phyloP scores from a whole-genome alignment of 2,113 vertebrate species.

The Lophotis ruficrista region DNA sequence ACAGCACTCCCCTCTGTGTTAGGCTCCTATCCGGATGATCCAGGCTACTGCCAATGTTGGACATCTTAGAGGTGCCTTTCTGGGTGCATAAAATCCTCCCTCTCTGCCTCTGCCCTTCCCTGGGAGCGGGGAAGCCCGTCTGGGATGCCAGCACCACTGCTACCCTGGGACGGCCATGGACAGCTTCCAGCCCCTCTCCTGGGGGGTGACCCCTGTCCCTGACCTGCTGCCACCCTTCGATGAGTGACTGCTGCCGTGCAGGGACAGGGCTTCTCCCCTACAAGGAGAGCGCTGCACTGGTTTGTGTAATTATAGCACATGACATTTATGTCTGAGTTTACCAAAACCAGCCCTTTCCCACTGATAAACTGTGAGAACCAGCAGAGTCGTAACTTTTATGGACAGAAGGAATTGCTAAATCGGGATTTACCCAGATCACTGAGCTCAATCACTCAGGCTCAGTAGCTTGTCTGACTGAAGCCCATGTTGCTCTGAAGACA shows the following conservation, averaged over 20 bases:
- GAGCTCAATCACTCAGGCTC: rapidly evolving
- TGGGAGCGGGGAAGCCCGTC: rapidly evolving
- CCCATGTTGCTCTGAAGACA: not conserved
- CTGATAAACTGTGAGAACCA: conserved; percentile 16
- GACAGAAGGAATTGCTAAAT: conserved; percentile 6
- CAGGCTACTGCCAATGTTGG: not conserved
- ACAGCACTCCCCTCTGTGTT: not conserved
- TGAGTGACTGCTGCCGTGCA: not conserved
- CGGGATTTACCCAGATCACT: not conserved
- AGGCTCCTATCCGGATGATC: not conserved
- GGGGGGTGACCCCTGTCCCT: not conserved
- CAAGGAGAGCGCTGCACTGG: not conserved
- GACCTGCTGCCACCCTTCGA: not conserved
- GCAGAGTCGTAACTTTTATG: not conserved
- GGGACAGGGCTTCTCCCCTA: not conserved
- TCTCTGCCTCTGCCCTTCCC: not conserved
- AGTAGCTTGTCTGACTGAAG: not conserved
- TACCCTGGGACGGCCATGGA: not conserved
- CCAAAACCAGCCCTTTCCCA: conserved; percentile 35
- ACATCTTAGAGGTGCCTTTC: not conserved
- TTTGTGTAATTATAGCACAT: conserved; percentile 6
- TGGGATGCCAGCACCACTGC: not conserved
- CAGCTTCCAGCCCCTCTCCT: not conserved
- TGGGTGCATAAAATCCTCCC: not conserved
- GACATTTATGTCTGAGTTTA: not conserved